Conservation (phyloP, 1,140 invertebrate genomes). For the Drosophila sulfurigaster region DNA sequence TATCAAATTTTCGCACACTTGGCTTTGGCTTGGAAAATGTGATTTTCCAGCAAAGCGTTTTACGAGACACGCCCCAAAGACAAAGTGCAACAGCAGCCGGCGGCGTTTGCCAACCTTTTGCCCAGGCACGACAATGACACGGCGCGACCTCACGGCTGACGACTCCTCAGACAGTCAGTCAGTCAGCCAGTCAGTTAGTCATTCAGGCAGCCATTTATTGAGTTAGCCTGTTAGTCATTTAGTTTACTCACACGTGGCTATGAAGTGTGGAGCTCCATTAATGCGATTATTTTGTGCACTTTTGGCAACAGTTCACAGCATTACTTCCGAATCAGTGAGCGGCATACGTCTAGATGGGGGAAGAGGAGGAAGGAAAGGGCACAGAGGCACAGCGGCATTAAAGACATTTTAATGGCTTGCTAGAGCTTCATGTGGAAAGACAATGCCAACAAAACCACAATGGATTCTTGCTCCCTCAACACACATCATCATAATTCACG, state of each 20-base stretch:
- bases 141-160: conserved; percentile 44
- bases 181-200: conserved; percentile 41
- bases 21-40: conserved; percentile 71
- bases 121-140: conserved; percentile 74
- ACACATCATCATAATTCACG: conserved; percentile 2
- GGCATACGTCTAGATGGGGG: conserved; percentile 65
- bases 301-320: conserved; percentile 80
- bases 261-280: conserved; percentile 55
- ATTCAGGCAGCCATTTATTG: conserved; percentile 32
- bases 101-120: conserved; percentile 71
- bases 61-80: conserved; percentile 69
- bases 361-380: not conserved
- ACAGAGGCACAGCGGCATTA: conserved; percentile 44
- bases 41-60: conserved; percentile 65
- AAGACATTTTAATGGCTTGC: conserved; percentile 77
- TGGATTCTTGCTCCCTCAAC: not conserved
- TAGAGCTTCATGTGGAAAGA: conserved; percentile 32
- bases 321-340: conserved; percentile 83
- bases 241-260: conserved; percentile 70
- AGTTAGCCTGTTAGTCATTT: conserved; percentile 55
- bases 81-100: conserved; percentile 68
- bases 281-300: conserved; percentile 84
- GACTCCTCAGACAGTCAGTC: conserved; percentile 42
- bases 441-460: conserved; percentile 49
- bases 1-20: conserved; percentile 84